Evolutionary conservation across 2,113 vertebrate species (phyloP).

Genomic region (Ophiodon elongatus): DNA sequence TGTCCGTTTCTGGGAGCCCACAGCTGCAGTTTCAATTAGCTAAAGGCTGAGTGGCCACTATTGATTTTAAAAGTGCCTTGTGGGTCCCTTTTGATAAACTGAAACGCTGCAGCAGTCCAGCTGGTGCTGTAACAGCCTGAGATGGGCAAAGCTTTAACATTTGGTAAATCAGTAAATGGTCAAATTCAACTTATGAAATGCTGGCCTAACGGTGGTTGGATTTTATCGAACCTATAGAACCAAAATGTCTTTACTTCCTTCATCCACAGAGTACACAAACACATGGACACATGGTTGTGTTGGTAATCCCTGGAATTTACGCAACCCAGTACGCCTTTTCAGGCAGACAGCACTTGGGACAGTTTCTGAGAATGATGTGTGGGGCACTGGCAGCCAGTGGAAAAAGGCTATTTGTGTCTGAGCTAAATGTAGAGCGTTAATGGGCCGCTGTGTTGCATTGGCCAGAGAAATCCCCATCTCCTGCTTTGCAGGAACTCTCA

Average conservation of each 20-base stretch:
- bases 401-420: slow-evolving; percentile 87
- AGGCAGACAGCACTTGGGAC: slow-evolving; percentile 69
- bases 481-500: slow-evolving; percentile 72
- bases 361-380: slow-evolving; percentile 82
- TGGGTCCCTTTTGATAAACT: slow-evolving; percentile 40
- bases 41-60: slow-evolving; percentile 74
- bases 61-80: slow-evolving; percentile 72
- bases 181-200: slow-evolving; percentile 12
- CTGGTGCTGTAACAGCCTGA: slow-evolving; percentile 29
- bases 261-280: slow-evolving; percentile 49
- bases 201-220: background rate
- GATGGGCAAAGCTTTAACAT: slow-evolving; percentile 25
- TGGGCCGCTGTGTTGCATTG: slow-evolving; percentile 74
- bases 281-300: slow-evolving; percentile 50
- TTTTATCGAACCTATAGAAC: background rate
- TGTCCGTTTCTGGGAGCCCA: slow-evolving; percentile 49
- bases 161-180: slow-evolving; percentile 23
- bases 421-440: slow-evolving; percentile 86
- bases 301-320: slow-evolving; percentile 76
- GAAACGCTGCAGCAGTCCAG: slow-evolving; percentile 38
- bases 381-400: slow-evolving; percentile 79
- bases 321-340: slow-evolving; percentile 63
- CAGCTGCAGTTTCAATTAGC: slow-evolving; percentile 73
- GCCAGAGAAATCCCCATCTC: slow-evolving; percentile 76
- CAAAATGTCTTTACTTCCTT: slow-evolving; percentile 28